Conservation (phyloP, 2,888 invertebrate species). For the Apamea anceps region DNA sequence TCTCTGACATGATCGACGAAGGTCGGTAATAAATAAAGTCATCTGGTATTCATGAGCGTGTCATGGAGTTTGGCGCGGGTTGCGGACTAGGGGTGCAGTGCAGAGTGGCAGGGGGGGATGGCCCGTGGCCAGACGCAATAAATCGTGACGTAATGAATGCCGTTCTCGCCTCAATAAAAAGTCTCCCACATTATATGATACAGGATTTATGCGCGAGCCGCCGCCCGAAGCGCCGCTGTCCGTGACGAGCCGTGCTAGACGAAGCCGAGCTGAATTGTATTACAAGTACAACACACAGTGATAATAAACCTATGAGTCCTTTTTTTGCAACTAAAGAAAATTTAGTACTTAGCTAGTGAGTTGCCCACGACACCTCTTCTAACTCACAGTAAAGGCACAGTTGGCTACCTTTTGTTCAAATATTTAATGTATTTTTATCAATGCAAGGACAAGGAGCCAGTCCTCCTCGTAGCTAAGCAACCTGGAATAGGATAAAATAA, state of each 20-base stretch:
- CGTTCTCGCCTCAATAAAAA: slow-evolving; percentile 80
- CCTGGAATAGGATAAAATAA: background rate
- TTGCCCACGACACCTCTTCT: background rate
- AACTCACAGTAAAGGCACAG: background rate
- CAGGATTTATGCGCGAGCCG: slow-evolving; percentile 68
- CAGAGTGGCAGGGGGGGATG: background rate
- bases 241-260: background rate
- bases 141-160: slow-evolving; percentile 79
- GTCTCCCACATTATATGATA: slow-evolving; percentile 75
- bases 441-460: background rate
- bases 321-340: background rate
- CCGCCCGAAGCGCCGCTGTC: slow-evolving; percentile 32
- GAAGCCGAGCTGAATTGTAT: background rate
- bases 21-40: slow-evolving; percentile 54
- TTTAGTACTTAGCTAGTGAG: background rate
- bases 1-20: slow-evolving; percentile 45
- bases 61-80: slow-evolving; percentile 34
- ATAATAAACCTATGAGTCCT: background rate
- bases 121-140: slow-evolving; percentile 63
- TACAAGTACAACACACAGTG: background rate
- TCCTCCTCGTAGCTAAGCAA: background rate
- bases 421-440: background rate
- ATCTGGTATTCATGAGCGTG: slow-evolving; percentile 67
- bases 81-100: background rate
- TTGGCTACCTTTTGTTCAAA: background rate